Conservation (phyloP, 92 coral and sea anemone species). For the Phenganax stokvisi region DNA sequence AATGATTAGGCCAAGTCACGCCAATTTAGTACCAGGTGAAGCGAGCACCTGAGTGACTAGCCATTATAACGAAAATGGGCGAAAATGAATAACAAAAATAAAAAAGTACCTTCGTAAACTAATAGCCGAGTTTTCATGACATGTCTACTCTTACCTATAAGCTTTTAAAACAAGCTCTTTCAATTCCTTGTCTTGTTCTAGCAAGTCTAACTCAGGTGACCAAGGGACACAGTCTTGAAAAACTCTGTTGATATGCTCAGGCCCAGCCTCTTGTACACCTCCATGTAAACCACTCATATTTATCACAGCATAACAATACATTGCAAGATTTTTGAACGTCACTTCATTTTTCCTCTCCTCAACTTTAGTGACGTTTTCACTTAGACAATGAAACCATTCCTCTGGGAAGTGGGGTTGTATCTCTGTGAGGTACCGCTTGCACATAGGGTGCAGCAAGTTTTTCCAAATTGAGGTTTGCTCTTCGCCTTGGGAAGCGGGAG, state of each 20-base stretch:
- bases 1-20: too few relatives aligned
- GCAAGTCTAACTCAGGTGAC: conserved; percentile 83
- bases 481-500: not conserved
- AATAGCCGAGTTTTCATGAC: not conserved
- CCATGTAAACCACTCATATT: conserved; percentile 88
- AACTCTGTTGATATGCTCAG: conserved; percentile 64
- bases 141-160: conserved; percentile 61
- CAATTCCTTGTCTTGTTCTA: conserved; percentile 56
- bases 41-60: too few relatives aligned
- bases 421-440: conserved; percentile 28
- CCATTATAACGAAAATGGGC: too few relatives aligned
- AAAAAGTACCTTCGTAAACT: not conserved
- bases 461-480: not conserved
- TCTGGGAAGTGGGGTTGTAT: conserved; percentile 65
- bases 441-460: conserved; percentile 10
- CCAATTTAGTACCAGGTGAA: too few relatives aligned
- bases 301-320: conserved; percentile 73
- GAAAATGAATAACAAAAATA: too few relatives aligned
- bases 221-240: conserved; percentile 77
- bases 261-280: conserved; percentile 67
- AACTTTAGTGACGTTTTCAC: conserved; percentile 38
- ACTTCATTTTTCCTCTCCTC: conserved; percentile 47
- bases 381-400: conserved; percentile 62
- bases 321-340: conserved; percentile 45
- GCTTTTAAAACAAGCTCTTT: conserved; percentile 71